Conservation (phyloP, 1,140 invertebrate genomes). For the Lepidurus packardi region DNA sequence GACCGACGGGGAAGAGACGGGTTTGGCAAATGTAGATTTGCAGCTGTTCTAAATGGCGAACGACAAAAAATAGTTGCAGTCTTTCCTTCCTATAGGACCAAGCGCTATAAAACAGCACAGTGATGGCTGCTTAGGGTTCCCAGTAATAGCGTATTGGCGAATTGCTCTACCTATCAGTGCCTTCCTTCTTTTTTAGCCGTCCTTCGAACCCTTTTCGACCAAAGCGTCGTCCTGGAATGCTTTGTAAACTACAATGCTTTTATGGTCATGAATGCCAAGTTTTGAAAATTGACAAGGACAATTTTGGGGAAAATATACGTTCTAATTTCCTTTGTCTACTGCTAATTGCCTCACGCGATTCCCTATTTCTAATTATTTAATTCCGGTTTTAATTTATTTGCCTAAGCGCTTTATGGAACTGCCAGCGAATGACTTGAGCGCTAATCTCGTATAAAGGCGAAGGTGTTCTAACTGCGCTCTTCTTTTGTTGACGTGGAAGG, state of each 20-base stretch:
- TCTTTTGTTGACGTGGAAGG: background rate
- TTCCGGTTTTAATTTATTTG: no score
- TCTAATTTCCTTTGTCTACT: no score
- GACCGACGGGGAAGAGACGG: background rate
- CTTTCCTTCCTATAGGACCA: background rate
- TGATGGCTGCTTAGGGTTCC: conserved; percentile 1
- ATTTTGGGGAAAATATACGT: no score
- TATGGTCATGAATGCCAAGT: background rate
- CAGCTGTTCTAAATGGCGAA: background rate
- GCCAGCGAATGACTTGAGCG: no score
- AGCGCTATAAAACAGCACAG: conserved; percentile 4
- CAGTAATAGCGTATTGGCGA: background rate
- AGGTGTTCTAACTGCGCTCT: background rate
- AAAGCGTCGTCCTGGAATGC: background rate
- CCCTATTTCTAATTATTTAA: no score
- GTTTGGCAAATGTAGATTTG: conserved; percentile 19
- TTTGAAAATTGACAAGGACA: no score
- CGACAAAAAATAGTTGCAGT: background rate
- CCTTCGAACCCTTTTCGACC: background rate
- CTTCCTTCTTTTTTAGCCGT: background rate
- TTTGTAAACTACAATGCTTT: background rate
- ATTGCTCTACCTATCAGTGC: background rate
- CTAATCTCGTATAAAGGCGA: background rate
- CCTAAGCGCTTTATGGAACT: no score
- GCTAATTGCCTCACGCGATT: no score